Evolutionary conservation across 2,888 invertebrate genomes (phyloP), one percentile per base, ranked within the genome.

Genomic region (Dynastes maya): DNA sequence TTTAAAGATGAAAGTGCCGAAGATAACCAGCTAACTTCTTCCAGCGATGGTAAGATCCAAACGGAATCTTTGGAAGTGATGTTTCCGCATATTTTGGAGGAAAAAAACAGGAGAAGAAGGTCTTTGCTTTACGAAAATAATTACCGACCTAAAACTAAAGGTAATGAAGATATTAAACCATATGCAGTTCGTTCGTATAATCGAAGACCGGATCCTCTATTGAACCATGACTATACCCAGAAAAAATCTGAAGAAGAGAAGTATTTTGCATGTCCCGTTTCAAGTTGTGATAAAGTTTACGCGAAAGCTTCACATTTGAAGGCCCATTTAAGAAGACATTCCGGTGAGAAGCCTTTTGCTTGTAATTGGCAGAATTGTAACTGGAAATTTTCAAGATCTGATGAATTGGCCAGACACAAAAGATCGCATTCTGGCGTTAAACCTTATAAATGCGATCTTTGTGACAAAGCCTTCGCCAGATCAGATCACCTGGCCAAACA

Each of bases 401-500:
- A 98, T 87, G 98, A 98, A 89, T 89, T 98, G 82, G 96, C 97
- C 1, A 92, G 98, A 27, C 98, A 98, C 88, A 93, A 95, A 76
- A 92, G 98, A 81, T 97, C 97, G n/a, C 98, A 98, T 89, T 97
- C 97, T 0, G 98, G 98, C 0, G 92, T 97, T 80, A 98, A 98
- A 88, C 98, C 98, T 0, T 98, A 98, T 89, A 92, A 94, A 79
- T 98, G 98, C 88, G 91, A 92, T 78, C 92, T 96, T 84, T 98
- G 98, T 88, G 92, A 94, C 70, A 98, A 98, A 89, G 92, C 94
- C 80, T 98, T 98, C 89, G 96, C 97, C 0, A 91, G 98, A 37
- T 97, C 97, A 40, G 98, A 98, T 88, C 98, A 98, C 88, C 91
- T 98, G 78, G 93, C 97, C 37, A 98, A 98, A 88, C 98, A 98